Conservation (phyloP, 2,113 vertebrate species). For the Himantopus leucocephalus region DNA sequence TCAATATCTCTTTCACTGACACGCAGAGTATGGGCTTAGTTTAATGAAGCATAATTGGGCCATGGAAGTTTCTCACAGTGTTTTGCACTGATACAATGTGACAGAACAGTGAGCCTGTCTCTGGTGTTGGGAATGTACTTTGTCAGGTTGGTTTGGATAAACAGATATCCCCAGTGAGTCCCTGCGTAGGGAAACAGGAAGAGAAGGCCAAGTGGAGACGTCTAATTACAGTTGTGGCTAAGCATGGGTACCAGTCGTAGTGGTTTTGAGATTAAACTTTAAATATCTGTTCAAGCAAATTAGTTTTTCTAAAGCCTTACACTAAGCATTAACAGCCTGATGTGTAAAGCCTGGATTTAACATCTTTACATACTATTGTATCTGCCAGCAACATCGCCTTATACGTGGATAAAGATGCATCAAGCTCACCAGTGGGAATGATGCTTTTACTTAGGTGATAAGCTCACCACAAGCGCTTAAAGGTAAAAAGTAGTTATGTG, state of each 20-base stretch:
- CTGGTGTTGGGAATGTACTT: not conserved
- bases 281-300: not conserved
- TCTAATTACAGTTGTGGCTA: not conserved
- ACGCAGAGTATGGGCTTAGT: not conserved
- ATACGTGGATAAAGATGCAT: not conserved
- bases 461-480: not conserved
- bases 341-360: not conserved
- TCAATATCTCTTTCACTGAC: not conserved
- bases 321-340: not conserved
- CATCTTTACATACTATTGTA: not conserved
- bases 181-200: not conserved
- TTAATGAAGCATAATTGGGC: slow-evolving; percentile 69
- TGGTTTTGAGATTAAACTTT: not conserved
- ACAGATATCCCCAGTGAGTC: not conserved
- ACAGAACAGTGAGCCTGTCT: slow-evolving; percentile 31
- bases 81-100: slow-evolving; percentile 10
- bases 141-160: slow-evolving; percentile 1
- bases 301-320: not conserved
- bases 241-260: not conserved
- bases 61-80: slow-evolving; percentile 22
- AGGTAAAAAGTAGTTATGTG: not conserved
- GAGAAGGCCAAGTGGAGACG: not conserved
- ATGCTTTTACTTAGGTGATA: not conserved
- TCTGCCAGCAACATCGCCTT: not conserved
- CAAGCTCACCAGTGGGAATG: not conserved